phyloP scores from a whole-genome alignment of 53 echinoderm and acorn worm species.

The Holothuria scabra region DNA sequence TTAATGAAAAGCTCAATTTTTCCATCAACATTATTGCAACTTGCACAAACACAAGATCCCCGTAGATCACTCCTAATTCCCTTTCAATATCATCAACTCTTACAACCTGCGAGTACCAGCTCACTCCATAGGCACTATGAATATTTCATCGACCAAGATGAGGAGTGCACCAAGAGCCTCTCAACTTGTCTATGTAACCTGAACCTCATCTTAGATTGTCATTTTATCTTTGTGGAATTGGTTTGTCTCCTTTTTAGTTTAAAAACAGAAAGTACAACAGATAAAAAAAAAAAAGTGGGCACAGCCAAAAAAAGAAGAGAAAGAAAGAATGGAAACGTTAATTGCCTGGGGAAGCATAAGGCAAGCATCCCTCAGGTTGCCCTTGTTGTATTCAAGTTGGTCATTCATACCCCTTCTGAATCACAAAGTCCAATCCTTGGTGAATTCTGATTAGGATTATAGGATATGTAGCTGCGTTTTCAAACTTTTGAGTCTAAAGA shows the following conservation, averaged over 20 bases:
- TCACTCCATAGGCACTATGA: conserved; percentile 49
- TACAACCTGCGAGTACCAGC: conserved; percentile 39
- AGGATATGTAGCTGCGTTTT: conserved; percentile 8
- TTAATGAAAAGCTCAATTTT: conserved; percentile 49
- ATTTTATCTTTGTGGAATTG: conserved; percentile 40
- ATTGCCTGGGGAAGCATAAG: conserved; percentile 33
- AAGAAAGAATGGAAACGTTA: not conserved
- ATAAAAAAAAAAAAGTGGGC: not conserved
- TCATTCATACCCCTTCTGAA: conserved; percentile 10
- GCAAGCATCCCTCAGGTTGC: conserved; percentile 3
- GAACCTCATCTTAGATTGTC: conserved; percentile 46
- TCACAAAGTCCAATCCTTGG: conserved; percentile 29
- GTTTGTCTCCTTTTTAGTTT: conserved; percentile 30
- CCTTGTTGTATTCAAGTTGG: conserved; percentile 16
- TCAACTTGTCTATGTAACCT: conserved; percentile 43
- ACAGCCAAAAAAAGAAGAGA: not conserved
- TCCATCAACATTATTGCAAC: conserved; percentile 44
- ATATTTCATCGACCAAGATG: conserved; percentile 48
- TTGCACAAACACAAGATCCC: conserved; percentile 49
- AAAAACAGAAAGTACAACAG: too few relatives aligned
- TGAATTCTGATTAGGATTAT: conserved; percentile 25
- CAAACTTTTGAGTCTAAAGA: not conserved
- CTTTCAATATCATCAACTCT: conserved; percentile 43
- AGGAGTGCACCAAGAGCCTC: conserved; percentile 46
- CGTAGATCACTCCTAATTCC: conserved; percentile 48